A percentile compares a stretch with the other conserved stretches of the same genome.
phyloP scores from a whole-genome alignment of 2,797 vertebrate genomes.

The Hybognathus amarus region DNA sequence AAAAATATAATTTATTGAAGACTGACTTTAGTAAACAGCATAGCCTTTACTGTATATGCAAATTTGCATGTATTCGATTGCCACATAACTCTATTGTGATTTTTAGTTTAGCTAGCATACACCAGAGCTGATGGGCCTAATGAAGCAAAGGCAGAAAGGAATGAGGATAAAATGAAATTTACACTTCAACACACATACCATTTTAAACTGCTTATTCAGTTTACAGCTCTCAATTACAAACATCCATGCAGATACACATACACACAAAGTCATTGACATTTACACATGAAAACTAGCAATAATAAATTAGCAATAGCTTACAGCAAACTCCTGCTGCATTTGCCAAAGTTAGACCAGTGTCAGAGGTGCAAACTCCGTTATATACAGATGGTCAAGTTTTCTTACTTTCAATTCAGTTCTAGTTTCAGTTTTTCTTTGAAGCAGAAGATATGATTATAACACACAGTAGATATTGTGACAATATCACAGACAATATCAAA shows the following conservation, averaged over 20 bases:
- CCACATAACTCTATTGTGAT: background rate
- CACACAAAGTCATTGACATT: slow-evolving; percentile 3
- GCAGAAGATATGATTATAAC: background rate
- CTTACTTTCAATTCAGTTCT: background rate
- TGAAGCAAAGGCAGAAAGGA: slow-evolving; percentile 52
- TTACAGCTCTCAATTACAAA: slow-evolving; percentile 51
- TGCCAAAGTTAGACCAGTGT: background rate
- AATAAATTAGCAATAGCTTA: background rate
- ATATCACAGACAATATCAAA: background rate
- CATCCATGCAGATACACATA: no score
- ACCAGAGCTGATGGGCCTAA: slow-evolving; percentile 46
- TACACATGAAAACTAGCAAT: slow-evolving; percentile 1
- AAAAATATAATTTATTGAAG: background rate
- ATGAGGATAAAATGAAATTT: slow-evolving; percentile 65
- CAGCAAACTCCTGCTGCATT: background rate
- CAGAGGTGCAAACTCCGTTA: background rate
- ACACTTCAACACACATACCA: slow-evolving; percentile 56
- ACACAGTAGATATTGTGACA: no score
- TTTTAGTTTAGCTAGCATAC: slow-evolving; percentile 2
- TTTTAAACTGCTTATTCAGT: slow-evolving; percentile 51
- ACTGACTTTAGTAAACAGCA: background rate
- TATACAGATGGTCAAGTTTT: background rate
- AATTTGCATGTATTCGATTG: background rate
- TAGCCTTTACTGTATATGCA: background rate
- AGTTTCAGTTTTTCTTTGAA: background rate